Evolutionary conservation across 2,113 vertebrate genomes (phyloP), one percentile per base, ranked within the genome.

Genomic region (Coreoperca whiteheadi): DNA sequence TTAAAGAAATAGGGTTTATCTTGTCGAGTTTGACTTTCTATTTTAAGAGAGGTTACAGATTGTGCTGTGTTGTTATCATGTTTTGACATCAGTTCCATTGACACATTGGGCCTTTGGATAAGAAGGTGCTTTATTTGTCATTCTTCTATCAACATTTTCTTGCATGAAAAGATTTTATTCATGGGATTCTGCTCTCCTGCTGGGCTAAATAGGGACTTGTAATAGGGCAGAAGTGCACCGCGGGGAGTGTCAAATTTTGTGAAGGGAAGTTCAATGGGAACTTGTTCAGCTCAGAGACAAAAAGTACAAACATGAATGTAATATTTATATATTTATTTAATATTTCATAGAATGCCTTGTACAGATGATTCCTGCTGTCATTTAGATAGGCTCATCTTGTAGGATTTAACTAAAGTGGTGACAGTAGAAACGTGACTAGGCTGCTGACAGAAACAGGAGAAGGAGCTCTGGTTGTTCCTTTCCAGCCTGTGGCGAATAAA

Each of bases 121-220:
- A 89, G 65, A 84, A 54, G 64, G 69, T 65, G 37, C 80, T 84
- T 82, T 87, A 74, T 85, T 87, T 85, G 69, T 89, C 72, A 67
- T 89, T 88, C 75, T 84, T 85, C 53, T 70, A 65, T 82, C 74
- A 79, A 63, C 69, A 56, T 74, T 86, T 85, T 86, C 59, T 48
- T 83, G 71, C 77, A 81, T 90, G 73, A 84, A 74, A 90, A 59
- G 56, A 84, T 81, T 87, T 91, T 90, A 91, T 92, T 93, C 85
- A 89, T 90, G 67, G 72, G 72, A 81, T 85, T 88, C 70, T 74
- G 71, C 79, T 67, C 82, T 84, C 89, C 88, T 78, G 91, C 88
- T 91, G 89, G 70, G 90, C 84, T 91, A 89, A 90, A 91, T 86
- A 72, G 82, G 75, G 82, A 91, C 81, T 83, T 79, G 84, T 89